Evolutionary conservation across 1,140 invertebrate species (phyloP), one percentile per base, ranked within the genome.

Genomic region (Patella vulgata): DNA sequence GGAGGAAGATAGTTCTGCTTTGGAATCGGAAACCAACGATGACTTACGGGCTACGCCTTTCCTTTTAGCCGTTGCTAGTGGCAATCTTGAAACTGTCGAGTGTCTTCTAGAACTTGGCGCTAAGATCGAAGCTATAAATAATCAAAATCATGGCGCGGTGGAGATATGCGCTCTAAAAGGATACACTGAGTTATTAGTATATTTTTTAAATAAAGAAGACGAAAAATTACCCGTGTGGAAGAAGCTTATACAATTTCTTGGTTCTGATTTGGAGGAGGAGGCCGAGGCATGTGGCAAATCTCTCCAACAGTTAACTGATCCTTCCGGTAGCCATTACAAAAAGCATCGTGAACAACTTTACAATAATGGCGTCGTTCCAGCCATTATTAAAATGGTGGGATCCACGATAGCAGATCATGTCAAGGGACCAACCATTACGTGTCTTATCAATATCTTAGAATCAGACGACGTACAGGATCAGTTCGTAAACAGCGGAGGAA

Each of bases 21-120:
- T 83, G 40, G 81, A 83, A 50, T 66, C 80, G n/a, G 75, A 79
- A 65, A 83, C 82, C 0, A 65, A 55, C 19, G 82, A 84, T 67
- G 78, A 75, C 14, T 60, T 72, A 4, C 46, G 68, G 36, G 72
- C 74, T 42, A 84, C 82, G 3, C 82, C 82, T 14, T 75, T 84
- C 46, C 55, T 84, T 36, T 70, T 83, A 60, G 81, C 82, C 4
- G 74, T 82, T 9, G 66, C 70, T 31, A 76, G 73, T 9, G 78
- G 79, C 9, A 75, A 77, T 46, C 55, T 78, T 5, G 80, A 84
- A 14, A 75, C 76, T 25, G 73, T 82, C 17, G 59, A 64, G 14
- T 76, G 69, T 40, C 63, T 84, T n/a, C 67, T 83, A 3, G 58
- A 66, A 28, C 61, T 78, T 27, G 75, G 75, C 2, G 72, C 78